Base-by-base conservation (phyloP, 2,888 invertebrate species). In the Stenoptilia bipunctidactyla region DNA sequence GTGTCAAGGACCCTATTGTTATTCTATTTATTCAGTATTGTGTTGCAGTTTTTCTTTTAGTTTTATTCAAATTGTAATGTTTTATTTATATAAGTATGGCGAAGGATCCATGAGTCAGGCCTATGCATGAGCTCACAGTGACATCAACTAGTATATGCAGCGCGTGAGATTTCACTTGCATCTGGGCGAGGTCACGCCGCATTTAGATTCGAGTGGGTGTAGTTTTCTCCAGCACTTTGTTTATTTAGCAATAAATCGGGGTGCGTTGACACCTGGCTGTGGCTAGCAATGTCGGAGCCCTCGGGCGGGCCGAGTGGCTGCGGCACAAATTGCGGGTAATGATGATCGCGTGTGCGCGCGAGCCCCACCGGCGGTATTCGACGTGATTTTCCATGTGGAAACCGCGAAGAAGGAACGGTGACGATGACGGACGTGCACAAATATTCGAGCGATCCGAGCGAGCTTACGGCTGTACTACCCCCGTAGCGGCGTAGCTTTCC, bases 391-490 rank as follows among this genome's bases (percentile, higher is more conserved):
- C 52, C 53, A 45, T 47, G 48, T 46, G 56, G 52, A 56, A 57
- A 57, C 42, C 42, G 37, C 34, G 36, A 39, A 41, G 38, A 34
- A 34, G 37, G 33, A 38, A 34, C 38, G 37, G 36, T 42, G 43
- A 40, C 40, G 30, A 42, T 43, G 40, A 37, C 41, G 43, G 39
- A 20, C 39, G 43, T 40, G 44, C 25, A 34, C 39, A 43, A 45
- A 45, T 44, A 47, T 43, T 45, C 42, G 46, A 47, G 50, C 66
- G 61, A 65, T 55, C 64, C 63, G 64, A 52, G 52, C 53, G 68
- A 79, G 76, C 77, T 79, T 79, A 65, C 57, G 50, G 64, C 61
- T 53, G 46, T 20, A 20, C 45, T 62, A 72, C 65, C 71, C 73
- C 66, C 72, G 77, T 75, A 76, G 72, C 72, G 51, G 47, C 66